Evolutionary conservation across 2,888 invertebrate genomes (phyloP), one percentile per base, ranked within the genome.

Genomic region (Netelia fuscicornis): DNA sequence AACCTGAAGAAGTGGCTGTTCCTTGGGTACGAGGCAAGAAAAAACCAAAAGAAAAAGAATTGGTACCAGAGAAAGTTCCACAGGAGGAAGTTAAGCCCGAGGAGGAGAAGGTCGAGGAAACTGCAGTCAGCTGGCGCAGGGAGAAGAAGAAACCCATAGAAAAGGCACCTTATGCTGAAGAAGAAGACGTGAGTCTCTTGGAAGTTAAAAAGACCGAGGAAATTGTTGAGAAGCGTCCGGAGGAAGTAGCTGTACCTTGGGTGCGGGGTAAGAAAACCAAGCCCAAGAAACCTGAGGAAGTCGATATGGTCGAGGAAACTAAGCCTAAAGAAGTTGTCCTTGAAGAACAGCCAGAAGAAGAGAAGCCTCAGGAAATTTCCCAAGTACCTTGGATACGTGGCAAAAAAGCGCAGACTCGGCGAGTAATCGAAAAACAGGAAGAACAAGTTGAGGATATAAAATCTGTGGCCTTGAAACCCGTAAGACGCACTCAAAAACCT

Each of bases 21-120:
- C 90, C 92, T 17, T 92, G 92, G 92, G 68, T 80, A 9, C 86
- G 91, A 44, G 91, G 90, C 42, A 87, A 83, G 56, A 88, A 89
- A 84, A 85, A 86, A 60, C 79, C 84, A 2, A 83, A 91, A 10
- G 94, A 92, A 81, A 87, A 88, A 70, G 93, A 93, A 82, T 44
- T 84, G 8, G 23, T 70, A 2, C 85, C 85, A 8, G 84, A 87
- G 79, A 68, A 79, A 75, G 72, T 85, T 17, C 6, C 86, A 2
- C 84, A 88, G 37, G 86, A 90, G n/a, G 80, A 85, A 44, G 72
- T 42, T 6, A 52, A 54, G 1, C 10, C 58, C 3, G 75, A 67
- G 2, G 84, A 85, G 20, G 78, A 82, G 17, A 79, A 85, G 65
- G 20, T 75, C n/a, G 79, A 91, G 78, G 88, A 90, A 78, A 84